Evolutionary conservation across 2,113 vertebrate genomes (phyloP).

Genomic region (Todiramphus chloris): DNA sequence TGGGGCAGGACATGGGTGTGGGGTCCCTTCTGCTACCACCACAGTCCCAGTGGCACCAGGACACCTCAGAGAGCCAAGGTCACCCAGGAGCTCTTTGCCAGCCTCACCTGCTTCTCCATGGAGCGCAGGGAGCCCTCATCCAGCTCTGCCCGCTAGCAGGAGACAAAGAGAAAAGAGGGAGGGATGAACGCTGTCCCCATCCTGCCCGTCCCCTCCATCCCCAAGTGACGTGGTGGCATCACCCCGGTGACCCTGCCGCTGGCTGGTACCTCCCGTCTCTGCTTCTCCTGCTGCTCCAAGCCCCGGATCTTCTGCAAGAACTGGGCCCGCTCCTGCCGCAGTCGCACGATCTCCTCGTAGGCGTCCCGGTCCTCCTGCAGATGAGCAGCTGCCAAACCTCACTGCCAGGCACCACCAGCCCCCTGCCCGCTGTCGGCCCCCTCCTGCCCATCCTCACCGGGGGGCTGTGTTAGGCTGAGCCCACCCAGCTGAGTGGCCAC

Average conservation of each 20-base stretch:
- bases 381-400: not conserved
- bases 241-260: not conserved
- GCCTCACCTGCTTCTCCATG: slow-evolving; percentile 73
- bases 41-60: not conserved
- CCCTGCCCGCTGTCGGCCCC: rapidly evolving
- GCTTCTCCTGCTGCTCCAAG: slow-evolving; percentile 85
- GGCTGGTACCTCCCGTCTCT: slow-evolving; percentile 62
- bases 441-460: not conserved
- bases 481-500: not conserved
- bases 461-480: not conserved
- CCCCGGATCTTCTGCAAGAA: slow-evolving; percentile 91
- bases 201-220: not conserved
- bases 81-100: not conserved
- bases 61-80: not conserved
- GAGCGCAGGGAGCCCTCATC: slow-evolving; percentile 67
- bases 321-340: slow-evolving; percentile 87
- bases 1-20: rapidly evolving
- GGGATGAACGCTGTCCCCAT: not conserved
- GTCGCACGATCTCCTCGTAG: slow-evolving; percentile 90
- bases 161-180: not conserved
- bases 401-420: rapidly evolving
- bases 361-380: slow-evolving; percentile 85
- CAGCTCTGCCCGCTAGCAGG: slow-evolving; percentile 29
- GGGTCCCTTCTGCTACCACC: not conserved
- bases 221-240: not conserved